These are phyloP conservation scores for Cossypha dichroa DNA, from an alignment of 2,797 vertebrate genomes.

Conservation along the genomic window DNA sequence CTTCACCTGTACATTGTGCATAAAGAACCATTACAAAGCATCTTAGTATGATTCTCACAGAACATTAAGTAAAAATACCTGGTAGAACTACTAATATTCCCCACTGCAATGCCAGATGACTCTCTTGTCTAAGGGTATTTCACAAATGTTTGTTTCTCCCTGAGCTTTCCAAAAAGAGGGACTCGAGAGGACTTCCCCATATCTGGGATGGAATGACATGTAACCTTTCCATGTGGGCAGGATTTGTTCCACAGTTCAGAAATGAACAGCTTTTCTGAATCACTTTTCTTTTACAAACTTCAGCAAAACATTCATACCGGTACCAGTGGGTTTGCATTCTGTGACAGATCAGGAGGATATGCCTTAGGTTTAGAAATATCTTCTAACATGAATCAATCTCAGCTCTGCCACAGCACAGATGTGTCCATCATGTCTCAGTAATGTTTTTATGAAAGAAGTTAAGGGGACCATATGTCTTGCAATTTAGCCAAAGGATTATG, in stretches of 20 bases:
- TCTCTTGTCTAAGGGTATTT: neutral
- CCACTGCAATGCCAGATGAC: neutral
- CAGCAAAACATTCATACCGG: neutral
- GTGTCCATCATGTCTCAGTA: neutral
- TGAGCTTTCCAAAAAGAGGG: neutral
- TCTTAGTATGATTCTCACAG: neutral
- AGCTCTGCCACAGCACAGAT: constrained; percentile 19
- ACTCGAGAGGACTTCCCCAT: neutral
- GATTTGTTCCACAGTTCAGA: neutral
- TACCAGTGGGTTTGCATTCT: neutral
- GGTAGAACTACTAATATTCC: neutral
- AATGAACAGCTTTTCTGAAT: neutral
- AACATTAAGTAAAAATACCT: neutral
- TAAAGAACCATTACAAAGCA: neutral
- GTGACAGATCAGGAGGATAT: neutral
- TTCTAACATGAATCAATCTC: constrained; percentile 1
- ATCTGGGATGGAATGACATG: neutral
- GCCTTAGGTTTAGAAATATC: constrained; percentile 19
- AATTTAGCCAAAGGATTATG: constrained; percentile 12
- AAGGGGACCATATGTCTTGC: constrained; percentile 1
- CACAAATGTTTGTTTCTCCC: neutral
- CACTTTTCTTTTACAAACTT: neutral
- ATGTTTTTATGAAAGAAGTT: constrained; percentile 1
- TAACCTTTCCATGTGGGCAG: neutral
- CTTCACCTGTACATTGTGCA: neutral